Conservation (phyloP, 2,888 invertebrate species). For the Loripinus fragilis region DNA sequence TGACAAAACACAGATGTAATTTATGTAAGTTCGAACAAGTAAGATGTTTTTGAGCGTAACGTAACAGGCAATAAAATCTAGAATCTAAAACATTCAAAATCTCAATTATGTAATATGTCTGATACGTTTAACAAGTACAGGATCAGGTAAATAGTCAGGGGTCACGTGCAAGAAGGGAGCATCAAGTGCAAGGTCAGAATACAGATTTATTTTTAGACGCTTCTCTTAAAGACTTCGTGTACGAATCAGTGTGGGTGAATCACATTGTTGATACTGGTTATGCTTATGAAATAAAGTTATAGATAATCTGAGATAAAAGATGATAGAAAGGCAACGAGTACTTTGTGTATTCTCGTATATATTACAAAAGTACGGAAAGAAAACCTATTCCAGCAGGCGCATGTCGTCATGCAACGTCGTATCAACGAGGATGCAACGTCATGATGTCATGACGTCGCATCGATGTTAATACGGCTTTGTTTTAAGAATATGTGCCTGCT, state of each 20-base stretch:
- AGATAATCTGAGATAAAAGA: neutral
- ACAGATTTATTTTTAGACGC: neutral
- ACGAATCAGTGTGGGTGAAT: neutral
- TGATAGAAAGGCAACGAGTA: too few species aligned
- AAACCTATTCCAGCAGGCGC: too few species aligned
- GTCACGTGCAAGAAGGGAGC: neutral
- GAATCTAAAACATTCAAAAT: neutral
- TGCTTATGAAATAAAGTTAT: neutral
- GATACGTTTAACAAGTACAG: conserved; percentile 12
- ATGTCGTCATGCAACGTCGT: too few species aligned
- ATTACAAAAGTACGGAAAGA: too few species aligned
- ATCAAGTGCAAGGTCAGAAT: neutral
- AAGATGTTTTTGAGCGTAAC: conserved; percentile 4
- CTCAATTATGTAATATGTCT: conserved; percentile 19
- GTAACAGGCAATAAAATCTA: conserved; percentile 8
- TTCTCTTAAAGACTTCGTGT: neutral
- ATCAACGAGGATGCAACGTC: too few species aligned
- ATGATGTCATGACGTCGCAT: too few species aligned
- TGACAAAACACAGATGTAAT: conserved; percentile 18
- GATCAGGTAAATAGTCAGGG: neutral
- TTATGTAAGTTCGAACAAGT: conserved; percentile 17
- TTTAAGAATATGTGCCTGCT: too few species aligned
- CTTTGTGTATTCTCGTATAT: too few species aligned
- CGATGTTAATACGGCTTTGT: too few species aligned
- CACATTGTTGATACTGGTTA: neutral